phyloP scores from a whole-genome alignment of 2,797 vertebrate species.

The Cichlasoma orientale region DNA sequence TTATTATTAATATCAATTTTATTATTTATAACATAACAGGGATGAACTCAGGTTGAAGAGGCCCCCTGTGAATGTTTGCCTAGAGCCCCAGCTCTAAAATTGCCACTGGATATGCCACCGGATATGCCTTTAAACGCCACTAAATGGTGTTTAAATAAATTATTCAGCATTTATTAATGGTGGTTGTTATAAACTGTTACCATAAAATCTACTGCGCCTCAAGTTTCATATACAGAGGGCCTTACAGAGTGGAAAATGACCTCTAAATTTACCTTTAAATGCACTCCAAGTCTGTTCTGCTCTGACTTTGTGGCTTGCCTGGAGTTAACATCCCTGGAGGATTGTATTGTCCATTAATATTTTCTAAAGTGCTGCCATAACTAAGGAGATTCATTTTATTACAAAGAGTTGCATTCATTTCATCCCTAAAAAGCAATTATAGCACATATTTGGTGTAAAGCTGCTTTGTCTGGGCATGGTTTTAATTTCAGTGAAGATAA shows the following conservation, averaged over 20 bases:
- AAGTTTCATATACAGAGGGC: background rate
- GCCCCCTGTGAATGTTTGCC: background rate
- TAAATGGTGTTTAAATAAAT: too few species aligned
- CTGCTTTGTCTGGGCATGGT: slow-evolving; percentile 55
- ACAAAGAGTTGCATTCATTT: slow-evolving; percentile 62
- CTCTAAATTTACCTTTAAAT: slow-evolving; percentile 11
- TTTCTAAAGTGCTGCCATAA: slow-evolving; percentile 58
- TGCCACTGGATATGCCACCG: background rate
- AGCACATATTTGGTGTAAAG: slow-evolving; percentile 59
- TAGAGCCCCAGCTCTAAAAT: background rate
- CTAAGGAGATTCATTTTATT: slow-evolving; percentile 61
- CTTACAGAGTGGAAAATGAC: background rate
- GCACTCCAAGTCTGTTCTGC: background rate
- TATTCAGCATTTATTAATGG: too few species aligned
- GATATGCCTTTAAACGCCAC: too few species aligned
- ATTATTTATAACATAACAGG: background rate
- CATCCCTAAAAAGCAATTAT: slow-evolving; percentile 73
- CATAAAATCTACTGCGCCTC: background rate
- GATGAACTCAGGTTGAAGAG: background rate
- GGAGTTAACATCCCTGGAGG: slow-evolving; percentile 28
- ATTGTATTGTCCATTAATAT: slow-evolving; percentile 48
- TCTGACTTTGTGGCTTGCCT: slow-evolving; percentile 20
- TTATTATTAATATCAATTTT: background rate
- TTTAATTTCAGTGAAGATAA: slow-evolving; percentile 53
- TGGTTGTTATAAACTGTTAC: background rate